Conservation (phyloP, 2,888 invertebrate species). For the Leptinotarsa peninsularis region DNA sequence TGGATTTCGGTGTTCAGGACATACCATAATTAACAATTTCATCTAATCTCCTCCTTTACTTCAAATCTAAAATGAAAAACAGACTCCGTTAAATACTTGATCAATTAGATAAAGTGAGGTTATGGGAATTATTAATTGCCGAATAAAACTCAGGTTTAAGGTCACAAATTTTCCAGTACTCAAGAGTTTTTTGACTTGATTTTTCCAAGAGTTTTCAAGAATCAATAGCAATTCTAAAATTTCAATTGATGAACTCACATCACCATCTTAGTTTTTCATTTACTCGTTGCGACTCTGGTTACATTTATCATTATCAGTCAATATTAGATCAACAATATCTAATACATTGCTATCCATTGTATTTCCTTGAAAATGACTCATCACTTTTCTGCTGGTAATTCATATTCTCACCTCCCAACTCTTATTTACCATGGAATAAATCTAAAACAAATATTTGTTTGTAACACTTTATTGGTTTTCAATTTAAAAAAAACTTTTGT, state of each 20-base stretch:
- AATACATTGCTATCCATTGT: background rate
- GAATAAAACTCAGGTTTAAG: background rate
- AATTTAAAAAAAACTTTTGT: background rate
- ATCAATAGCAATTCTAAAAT: background rate
- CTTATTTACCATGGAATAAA: constrained; percentile 36
- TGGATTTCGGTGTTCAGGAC: constrained; percentile 56
- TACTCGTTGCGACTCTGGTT: too few relatives aligned
- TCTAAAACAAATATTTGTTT: constrained; percentile 35
- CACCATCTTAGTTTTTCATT: background rate
- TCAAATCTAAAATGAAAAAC: constrained; percentile 44
- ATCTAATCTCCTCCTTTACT: constrained; percentile 38
- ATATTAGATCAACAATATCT: background rate
- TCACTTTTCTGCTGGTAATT: constrained; percentile 6
- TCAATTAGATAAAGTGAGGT: constrained; percentile 26
- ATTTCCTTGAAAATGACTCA: background rate
- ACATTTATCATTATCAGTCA: constrained; percentile 15
- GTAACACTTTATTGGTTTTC: background rate
- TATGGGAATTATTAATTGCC: constrained; percentile 17
- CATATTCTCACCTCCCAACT: constrained; percentile 1
- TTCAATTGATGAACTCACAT: background rate
- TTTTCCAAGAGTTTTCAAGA: background rate
- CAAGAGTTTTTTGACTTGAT: background rate
- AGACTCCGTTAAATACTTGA: background rate
- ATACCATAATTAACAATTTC: constrained; percentile 50
- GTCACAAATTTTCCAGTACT: background rate